Evolutionary conservation across 92 coral and sea anemone species (phyloP), one percentile per base, ranked within the genome.

Genomic region (Epizoanthus illoricatus): DNA sequence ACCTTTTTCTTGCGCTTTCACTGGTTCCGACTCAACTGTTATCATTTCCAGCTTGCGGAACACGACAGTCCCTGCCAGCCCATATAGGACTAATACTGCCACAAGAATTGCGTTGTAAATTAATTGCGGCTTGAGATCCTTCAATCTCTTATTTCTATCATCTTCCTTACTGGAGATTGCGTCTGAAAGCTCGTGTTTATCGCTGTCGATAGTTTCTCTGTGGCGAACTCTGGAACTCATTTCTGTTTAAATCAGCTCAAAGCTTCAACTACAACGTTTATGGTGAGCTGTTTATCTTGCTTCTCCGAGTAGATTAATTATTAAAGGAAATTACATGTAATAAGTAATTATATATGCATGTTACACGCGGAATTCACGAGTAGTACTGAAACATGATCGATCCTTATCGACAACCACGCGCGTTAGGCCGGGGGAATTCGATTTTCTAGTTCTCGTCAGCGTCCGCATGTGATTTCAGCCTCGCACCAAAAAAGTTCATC

Each of bases 41-140:
- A 81, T 85, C 84, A 92, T 67, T 74, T 92, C 95, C 7, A 92
- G 76, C 49, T 71, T 86, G 18, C 89, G 90, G 80, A 92, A 92
- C 13, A 92, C 88, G 49, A 74, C 80, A 7, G 90, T 90, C 11
- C 95, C 95, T 17, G 75, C 33, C 7, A 89, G 58, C 8, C 95
- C 95, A 66, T 86, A 92, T 3, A 79, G 10, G 45, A 92, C 61
- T 65, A 92, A 71, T 58, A 81, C 58, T 7, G 65, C 85, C 20
- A 92, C 89, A 21, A 92, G 80, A 19, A 89, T 15, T 3, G 85
- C 74, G 67, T 86, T 89, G 81, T 89, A 92, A 33, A 58, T 19
- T 5, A 87, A 13, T 23, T 92, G 83, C 3, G 89, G 90, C 58
- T 85, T 89, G 45, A 89, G 58, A 58, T 86, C 87, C 33, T 87